Conservation (phyloP, 2,797 vertebrate genomes). For the Scolopax rusticola region DNA sequence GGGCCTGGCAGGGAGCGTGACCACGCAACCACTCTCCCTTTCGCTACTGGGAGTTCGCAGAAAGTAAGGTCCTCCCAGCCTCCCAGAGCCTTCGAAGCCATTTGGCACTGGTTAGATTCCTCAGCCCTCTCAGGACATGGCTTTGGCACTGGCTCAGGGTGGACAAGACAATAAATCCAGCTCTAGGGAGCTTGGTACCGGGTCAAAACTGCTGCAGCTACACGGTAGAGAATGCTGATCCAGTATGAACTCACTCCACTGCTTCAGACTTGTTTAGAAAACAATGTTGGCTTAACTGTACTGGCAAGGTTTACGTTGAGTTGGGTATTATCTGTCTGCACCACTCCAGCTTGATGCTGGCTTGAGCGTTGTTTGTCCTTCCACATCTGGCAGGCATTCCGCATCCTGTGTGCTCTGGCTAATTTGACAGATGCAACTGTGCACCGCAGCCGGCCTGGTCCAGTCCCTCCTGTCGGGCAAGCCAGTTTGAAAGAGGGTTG, state of each 20-base stretch:
- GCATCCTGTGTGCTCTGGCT: background rate
- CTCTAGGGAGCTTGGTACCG: slow-evolving; percentile 41
- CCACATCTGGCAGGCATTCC: slow-evolving; percentile 3
- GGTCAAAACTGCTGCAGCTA: slow-evolving; percentile 53
- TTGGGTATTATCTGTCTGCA: slow-evolving; percentile 50
- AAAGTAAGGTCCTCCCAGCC: background rate
- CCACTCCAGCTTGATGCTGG: slow-evolving; percentile 5
- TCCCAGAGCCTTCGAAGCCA: background rate
- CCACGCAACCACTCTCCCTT: rapidly evolving
- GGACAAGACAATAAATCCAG: slow-evolving; percentile 55
- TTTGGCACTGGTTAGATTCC: slow-evolving; percentile 48
- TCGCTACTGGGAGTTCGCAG: background rate
- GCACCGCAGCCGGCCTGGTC: background rate
- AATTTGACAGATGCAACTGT: slow-evolving; percentile 18
- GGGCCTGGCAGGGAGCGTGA: background rate
- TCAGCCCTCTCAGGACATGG: slow-evolving; percentile 1
- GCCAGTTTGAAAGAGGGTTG: background rate
- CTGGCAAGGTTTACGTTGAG: slow-evolving; percentile 43
- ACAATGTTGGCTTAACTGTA: slow-evolving; percentile 55
- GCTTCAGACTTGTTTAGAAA: slow-evolving; percentile 65
- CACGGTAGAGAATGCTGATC: slow-evolving; percentile 51
- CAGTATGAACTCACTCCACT: slow-evolving; percentile 12
- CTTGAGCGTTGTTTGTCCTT: slow-evolving; percentile 24
- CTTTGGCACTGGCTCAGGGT: slow-evolving; percentile 41
- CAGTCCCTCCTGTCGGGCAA: background rate